Base-by-base conservation (phyloP, 1,140 invertebrate genomes). In the Uloborus diversus region DNA sequence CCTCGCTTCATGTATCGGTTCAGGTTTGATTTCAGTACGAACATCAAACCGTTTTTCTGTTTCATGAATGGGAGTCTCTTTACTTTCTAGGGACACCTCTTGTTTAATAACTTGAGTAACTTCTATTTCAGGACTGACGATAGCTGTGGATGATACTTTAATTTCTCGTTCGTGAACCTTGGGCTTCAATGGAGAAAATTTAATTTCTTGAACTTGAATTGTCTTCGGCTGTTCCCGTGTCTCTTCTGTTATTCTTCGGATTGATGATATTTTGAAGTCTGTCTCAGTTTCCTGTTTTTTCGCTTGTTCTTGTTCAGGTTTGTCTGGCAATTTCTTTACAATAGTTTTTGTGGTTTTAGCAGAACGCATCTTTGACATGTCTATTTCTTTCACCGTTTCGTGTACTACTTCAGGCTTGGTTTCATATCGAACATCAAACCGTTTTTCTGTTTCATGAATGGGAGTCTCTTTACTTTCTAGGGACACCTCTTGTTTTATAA, bases 391-490 rank as follows among this genome's bases (percentile, higher is more conserved):
- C n/a, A n/a, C n/a, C n/a, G n/a, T n/a, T n/a, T n/a, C n/a, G n/a
- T n/a, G n/a, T n/a, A n/a, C n/a, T n/a, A n/a, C n/a, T n/a, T n/a
- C n/a, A n/a, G n/a, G n/a, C n/a, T n/a, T n/a, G n/a, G n/a, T n/a
- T n/a, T n/a, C n/a, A n/a, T 59, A 65, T 0, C 17, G 23, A 4
- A 76, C 28, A 51, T 69, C 65, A 32, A 69, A 25, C 27, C 23
- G 23, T 35, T 79, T 79, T 49, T 68, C 37, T 14, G 65, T 64
- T 51, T 61, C 20, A n/a, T 81, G 3, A 28, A n/a, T 59, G 25
- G 49, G 70, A 57, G 62, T 83, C 70, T 64, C 51, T 70, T 70
- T 76, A 62, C 80, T 80, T 30, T 81, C 69, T 57, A 73, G 5
- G 1, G n/a, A 17, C 28, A 66, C 79, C 17, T 71, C 33, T 33